A percentile compares a stretch with the other conserved stretches of the same genome.
phyloP scores from a whole-genome alignment of 2,888 invertebrate genomes.

The Andricus curvator region DNA sequence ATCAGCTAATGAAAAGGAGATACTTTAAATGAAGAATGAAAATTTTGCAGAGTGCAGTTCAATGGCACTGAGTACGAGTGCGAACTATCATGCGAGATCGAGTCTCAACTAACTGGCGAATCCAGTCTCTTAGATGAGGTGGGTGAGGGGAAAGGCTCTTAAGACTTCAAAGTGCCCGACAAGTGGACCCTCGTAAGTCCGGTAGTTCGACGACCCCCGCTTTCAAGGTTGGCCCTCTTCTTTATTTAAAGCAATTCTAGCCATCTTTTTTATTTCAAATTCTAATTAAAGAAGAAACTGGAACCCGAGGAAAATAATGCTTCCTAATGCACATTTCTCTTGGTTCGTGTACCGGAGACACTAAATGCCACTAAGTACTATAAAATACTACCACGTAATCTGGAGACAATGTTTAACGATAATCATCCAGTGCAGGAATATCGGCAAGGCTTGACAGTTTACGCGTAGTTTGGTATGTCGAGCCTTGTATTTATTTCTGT shows the following conservation, averaged over 20 bases:
- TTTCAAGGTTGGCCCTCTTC: conserved; percentile 69
- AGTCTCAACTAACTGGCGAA: conserved; percentile 45
- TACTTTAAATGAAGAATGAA: background rate
- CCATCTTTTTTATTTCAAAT: too few species aligned
- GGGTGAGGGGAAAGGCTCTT: conserved; percentile 45
- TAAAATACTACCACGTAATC: conserved; percentile 53
- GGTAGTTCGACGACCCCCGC: conserved; percentile 72
- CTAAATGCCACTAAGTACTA: conserved; percentile 53
- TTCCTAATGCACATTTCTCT: conserved; percentile 50
- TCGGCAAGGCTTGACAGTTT: conserved; percentile 10
- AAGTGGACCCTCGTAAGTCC: conserved; percentile 48
- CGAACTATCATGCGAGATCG: conserved; percentile 13
- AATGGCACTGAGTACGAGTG: conserved; percentile 39
- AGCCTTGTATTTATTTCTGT: conserved; percentile 24
- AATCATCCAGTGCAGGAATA: conserved; percentile 19
- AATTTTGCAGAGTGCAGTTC: conserved; percentile 45
- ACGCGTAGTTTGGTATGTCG: conserved; percentile 37
- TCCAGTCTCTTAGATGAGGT: conserved; percentile 46
- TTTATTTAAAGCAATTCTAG: conserved; percentile 7
- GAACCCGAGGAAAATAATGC: background rate
- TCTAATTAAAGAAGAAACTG: background rate
- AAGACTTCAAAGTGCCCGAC: conserved; percentile 51
- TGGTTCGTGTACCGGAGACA: conserved; percentile 48
- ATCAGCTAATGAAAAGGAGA: too few species aligned
- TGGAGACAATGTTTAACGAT: conserved; percentile 39